These are phyloP conservation scores for Oceanodroma tethys DNA, from an alignment of 2,113 vertebrate species.

Conservation along the genomic window DNA sequence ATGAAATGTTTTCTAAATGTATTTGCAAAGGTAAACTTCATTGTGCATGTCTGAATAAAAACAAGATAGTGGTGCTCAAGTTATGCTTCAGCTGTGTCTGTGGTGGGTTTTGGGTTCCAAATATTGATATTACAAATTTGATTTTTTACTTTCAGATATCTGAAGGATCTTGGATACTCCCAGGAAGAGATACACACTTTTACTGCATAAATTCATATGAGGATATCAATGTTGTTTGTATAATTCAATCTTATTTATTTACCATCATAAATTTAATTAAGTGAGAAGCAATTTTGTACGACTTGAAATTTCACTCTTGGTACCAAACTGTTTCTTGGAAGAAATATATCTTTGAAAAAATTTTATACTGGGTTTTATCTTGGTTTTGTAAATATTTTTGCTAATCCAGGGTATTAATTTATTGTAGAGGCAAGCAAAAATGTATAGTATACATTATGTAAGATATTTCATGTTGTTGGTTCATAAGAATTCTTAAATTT, in stretches of 20 bases:
- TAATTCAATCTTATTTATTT: constrained; percentile 46
- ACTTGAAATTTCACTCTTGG: constrained; percentile 52
- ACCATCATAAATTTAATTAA: constrained; percentile 36
- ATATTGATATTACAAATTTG: not conserved
- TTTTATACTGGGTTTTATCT: constrained; percentile 68
- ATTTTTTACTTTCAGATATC: constrained; percentile 67
- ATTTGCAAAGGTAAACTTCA: not conserved
- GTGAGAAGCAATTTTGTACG: constrained; percentile 64
- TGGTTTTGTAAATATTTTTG: constrained; percentile 73
- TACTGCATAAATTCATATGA: constrained; percentile 54
- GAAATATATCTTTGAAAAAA: constrained; percentile 29
- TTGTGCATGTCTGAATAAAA: not conserved
- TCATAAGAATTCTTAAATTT: constrained; percentile 18
- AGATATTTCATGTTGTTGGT: not conserved
- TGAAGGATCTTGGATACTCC: constrained; percentile 74
- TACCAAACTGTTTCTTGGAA: constrained; percentile 62
- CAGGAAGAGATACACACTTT: constrained; percentile 74
- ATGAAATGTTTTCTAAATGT: not conserved
- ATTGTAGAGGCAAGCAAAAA: constrained; percentile 35
- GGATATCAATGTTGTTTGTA: not conserved
- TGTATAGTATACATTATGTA: not conserved
- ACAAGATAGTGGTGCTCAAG: not conserved
- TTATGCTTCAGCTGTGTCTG: not conserved
- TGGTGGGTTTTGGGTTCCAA: not conserved
- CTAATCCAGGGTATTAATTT: constrained; percentile 47